Evolutionary conservation across 1,140 invertebrate species (phyloP), one percentile per base, ranked within the genome.

Genomic region (Coenobita brevimanus): DNA sequence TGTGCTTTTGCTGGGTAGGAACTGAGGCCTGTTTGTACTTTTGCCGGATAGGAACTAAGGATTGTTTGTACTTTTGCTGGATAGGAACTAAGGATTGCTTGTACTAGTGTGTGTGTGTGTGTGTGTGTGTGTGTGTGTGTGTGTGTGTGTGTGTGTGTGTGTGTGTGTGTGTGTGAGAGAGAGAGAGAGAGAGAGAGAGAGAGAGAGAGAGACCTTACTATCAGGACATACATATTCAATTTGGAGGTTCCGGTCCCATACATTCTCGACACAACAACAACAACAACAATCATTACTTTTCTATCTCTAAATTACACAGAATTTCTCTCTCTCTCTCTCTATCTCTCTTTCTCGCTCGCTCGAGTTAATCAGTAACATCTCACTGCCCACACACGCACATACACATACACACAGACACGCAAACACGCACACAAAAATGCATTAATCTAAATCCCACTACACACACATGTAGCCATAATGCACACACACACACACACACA

Each of bases 121-220:
- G 8, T 13, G 8, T 24, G 24, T 24, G 24, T 24, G 24, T 24
- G 24, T 13, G 64, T 13, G 8, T 13, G 8, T 67, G 24, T 8
- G 64, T 24, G 8, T 67, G 24, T 69, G 67, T 15, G 67, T 27
- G 67, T 27, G 67, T 15, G 27, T 13, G 27, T 21, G 73, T 41
- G 73, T 13, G 30, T 21, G 36, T 21, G 30, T 41, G 30, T 41
- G 27, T 21, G 27, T 41, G 73, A 27, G 73, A 41, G 13, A 76
- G 30, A 69, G 17, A 69, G 27, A n/a, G 67, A 69, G 67, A 69
- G 67, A 69, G 67, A 69, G 67, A 69, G 67, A 69, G 67, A 69
- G 67, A 69, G 67, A 69, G 67, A 69, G 67, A n/a, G n/a, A n/a
- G n/a, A n/a, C n/a, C n/a, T n/a, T n/a, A n/a, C n/a, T n/a, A n/a